Base-by-base conservation (phyloP, 1,140 invertebrate species). In the Ericerus pela region DNA sequence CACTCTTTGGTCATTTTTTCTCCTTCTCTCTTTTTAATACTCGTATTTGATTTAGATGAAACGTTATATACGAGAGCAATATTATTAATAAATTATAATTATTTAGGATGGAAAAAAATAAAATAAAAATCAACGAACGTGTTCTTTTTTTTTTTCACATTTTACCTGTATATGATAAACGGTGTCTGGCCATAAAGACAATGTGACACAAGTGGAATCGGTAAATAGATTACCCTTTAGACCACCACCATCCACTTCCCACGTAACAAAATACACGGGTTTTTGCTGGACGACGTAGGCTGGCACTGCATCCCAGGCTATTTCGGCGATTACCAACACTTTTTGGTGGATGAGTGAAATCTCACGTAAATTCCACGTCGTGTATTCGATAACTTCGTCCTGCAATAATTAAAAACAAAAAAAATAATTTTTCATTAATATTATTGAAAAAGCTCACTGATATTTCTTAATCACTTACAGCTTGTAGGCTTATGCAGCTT, bases 201-300 rank as follows among this genome's bases (percentile, higher is more conserved):
- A 68, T 36, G 82, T 84, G 27, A 85, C 83, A 58, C 77, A 77
- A 33, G 81, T 85, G 1, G 82, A 80, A 63, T 85, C 81, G 24
- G 83, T 86, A 62, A 85, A 81, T n/a, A 86, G 72, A 69, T 86
- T 85, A 51, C 84, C 84, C 67, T 83, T 85, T n/a, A 87, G 71
- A 29, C 83, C 84, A 43, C 82, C 83, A 38, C 84, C 83, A 61
- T 82, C 81, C 8, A 85, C 80, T 73, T 87, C 83, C 84, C 84
- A 87, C 36, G 82, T 85, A 52, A 87, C 82, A 61, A 86, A 72
- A 67, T 85, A 86, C 1, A 53, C 57, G 18, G 57, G 57, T 12
- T 53, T 52, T n/a, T 31, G 57, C n/a, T n/a, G n/a, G 30, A 84
- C 76, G 18, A 59, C 62, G 22, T 54, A n/a, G 27, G 54, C 29